phyloP scores from a whole-genome alignment of 2,888 invertebrate species.

The Beris morrisii region DNA sequence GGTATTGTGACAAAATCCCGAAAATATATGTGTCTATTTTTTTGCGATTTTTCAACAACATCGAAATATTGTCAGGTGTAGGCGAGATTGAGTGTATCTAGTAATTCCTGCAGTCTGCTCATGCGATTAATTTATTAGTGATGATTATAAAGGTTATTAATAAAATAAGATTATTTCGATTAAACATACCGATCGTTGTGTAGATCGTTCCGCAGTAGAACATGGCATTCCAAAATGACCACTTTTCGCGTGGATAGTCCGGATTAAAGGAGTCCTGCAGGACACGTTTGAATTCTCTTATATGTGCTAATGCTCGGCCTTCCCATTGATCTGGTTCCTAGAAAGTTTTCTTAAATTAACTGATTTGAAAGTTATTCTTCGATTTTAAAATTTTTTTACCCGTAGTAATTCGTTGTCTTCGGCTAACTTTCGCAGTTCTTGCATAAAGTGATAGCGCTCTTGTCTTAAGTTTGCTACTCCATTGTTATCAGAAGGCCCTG shows the following conservation, averaged over 20 bases:
- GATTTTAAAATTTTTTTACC: slow-evolving; percentile 40
- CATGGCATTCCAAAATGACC: slow-evolving; percentile 85
- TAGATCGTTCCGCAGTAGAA: slow-evolving; percentile 87
- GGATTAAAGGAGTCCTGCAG: slow-evolving; percentile 45
- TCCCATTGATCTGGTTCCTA: slow-evolving; percentile 57
- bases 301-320: slow-evolving; percentile 56
- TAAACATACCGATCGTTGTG: slow-evolving; percentile 80
- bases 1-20: no score
- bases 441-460: slow-evolving; percentile 47
- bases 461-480: slow-evolving; percentile 40
- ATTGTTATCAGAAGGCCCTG: slow-evolving; percentile 39
- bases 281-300: slow-evolving; percentile 63
- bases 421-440: slow-evolving; percentile 46
- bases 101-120: no score
- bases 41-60: no score
- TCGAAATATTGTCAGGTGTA: no score
- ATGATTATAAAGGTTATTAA: background rate
- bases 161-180: background rate
- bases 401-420: slow-evolving; percentile 51
- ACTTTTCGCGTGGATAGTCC: slow-evolving; percentile 50
- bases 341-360: slow-evolving; percentile 30
- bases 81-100: no score
- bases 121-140: no score
- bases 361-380: no score
- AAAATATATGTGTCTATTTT: no score